Percentiles rank a stretch among this genome's conserved stretches.
These are phyloP conservation scores for Corydoras maculifer DNA, from an alignment of 2,113 vertebrate species.

Conservation along the genomic window DNA sequence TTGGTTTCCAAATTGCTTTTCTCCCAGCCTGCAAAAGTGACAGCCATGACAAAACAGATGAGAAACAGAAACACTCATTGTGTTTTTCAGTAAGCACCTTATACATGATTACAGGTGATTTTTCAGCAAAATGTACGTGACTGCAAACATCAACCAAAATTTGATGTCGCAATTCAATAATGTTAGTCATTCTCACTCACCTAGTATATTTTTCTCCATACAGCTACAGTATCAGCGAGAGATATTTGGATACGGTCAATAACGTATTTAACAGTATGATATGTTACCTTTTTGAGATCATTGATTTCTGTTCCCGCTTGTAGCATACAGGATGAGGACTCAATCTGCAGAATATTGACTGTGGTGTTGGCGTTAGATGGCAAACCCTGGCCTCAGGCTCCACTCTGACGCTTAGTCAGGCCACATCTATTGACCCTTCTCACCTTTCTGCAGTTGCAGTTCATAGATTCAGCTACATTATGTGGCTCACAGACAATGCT, in stretches of 20 bases:
- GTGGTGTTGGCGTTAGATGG: conserved; percentile 66
- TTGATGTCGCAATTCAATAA: too few species aligned
- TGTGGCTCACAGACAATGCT: too few species aligned
- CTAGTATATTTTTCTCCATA: conserved; percentile 38
- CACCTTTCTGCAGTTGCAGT: conserved; percentile 55
- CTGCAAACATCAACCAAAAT: too few species aligned
- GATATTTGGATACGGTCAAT: conserved; percentile 59
- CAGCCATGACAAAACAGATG: conserved; percentile 45
- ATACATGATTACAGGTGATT: too few species aligned
- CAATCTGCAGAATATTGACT: conserved; percentile 69
- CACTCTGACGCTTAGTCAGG: conserved; percentile 55
- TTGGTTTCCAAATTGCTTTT: conserved; percentile 29
- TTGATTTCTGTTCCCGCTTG: conserved; percentile 59
- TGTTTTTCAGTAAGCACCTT: too few species aligned
- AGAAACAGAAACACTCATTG: too few species aligned
- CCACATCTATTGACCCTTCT: conserved; percentile 64
- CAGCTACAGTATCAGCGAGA: conserved; percentile 44
- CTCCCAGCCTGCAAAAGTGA: conserved; percentile 45
- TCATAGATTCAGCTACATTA: background rate
- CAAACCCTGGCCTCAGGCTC: conserved; percentile 59
- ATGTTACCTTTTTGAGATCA: conserved; percentile 74
- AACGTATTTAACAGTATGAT: conserved; percentile 72
- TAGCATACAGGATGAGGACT: conserved; percentile 60
- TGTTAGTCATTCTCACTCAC: background rate
- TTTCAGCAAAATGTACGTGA: too few species aligned